Percentiles rank a stretch among this genome's conserved stretches.
Conservation (phyloP, 2,113 vertebrate genomes). For the Larimichthys crocea region DNA sequence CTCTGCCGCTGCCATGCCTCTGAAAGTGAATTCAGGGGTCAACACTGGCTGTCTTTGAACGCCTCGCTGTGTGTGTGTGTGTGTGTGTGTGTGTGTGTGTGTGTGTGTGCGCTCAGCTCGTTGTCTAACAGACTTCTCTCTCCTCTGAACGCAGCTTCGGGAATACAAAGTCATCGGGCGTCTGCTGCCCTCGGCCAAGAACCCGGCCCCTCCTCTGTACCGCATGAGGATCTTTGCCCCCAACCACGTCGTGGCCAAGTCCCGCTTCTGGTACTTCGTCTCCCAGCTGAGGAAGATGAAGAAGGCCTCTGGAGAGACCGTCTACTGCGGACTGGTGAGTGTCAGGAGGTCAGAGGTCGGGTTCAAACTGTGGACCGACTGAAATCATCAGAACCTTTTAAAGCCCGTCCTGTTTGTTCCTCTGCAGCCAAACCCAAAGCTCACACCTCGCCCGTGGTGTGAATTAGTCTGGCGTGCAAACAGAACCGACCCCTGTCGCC, state of each 20-base stretch:
- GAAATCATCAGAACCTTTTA: too few species aligned
- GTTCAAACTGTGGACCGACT: too few species aligned
- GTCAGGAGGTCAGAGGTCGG: too few species aligned
- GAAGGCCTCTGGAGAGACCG: slow-evolving; percentile 95
- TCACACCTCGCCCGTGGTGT: slow-evolving; percentile 59
- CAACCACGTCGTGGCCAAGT: slow-evolving; percentile 97
- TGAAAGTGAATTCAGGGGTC: slow-evolving; percentile 89
- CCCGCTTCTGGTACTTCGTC: slow-evolving; percentile 99
- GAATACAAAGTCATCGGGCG: slow-evolving; percentile 98
- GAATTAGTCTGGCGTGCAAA: slow-evolving; percentile 87
- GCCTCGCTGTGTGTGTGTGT: fast-evolving
- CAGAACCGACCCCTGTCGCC: slow-evolving; percentile 89
- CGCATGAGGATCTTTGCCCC: slow-evolving; percentile 98
- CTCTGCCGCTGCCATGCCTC: slow-evolving; percentile 83
- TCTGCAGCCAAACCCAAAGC: slow-evolving; percentile 91
- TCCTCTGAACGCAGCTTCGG: slow-evolving; percentile 83
- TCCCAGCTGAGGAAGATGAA: slow-evolving; percentile 99
- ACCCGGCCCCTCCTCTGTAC: slow-evolving; percentile 91
- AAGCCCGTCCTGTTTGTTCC: too few species aligned
- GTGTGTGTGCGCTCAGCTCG: fast-evolving
- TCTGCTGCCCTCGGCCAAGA: slow-evolving; percentile 94
- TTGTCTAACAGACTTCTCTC: not conserved
- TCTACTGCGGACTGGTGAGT: slow-evolving; percentile 95
- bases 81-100: too few species aligned
- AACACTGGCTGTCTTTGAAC: slow-evolving; percentile 63